phyloP scores from a whole-genome alignment of 2,113 vertebrate genomes.

The Trochalopteron elliotii region DNA sequence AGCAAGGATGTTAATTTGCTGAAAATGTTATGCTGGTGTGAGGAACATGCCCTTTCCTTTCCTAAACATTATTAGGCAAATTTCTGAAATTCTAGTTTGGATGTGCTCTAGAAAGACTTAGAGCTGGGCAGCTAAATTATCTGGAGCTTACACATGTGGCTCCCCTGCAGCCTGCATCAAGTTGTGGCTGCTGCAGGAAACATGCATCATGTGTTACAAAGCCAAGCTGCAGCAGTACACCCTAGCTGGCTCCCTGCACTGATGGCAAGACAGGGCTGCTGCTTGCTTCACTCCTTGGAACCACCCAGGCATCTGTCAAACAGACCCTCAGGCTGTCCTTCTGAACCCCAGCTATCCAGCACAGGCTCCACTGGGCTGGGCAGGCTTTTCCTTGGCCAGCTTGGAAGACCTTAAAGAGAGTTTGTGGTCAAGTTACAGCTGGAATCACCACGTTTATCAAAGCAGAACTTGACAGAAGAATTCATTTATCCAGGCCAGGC shows the following conservation, averaged over 20 bases:
- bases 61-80: not conserved
- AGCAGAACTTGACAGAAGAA: not conserved
- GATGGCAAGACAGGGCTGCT: not conserved
- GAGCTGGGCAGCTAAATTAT: not conserved
- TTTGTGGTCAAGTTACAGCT: not conserved
- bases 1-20: not conserved
- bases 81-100: not conserved
- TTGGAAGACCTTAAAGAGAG: not conserved
- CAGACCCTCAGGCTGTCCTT: not conserved
- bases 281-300: not conserved
- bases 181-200: not conserved
- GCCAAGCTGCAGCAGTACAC: not conserved
- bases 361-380: not conserved
- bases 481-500: not conserved
- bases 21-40: not conserved
- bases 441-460: not conserved
- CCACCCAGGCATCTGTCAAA: slow-evolving; percentile 16
- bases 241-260: not conserved
- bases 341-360: not conserved
- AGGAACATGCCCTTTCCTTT: not conserved
- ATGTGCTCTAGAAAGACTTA: not conserved
- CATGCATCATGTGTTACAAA: not conserved
- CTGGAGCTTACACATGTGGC: fast-evolving
- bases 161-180: not conserved
- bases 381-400: not conserved